Evolutionary conservation across 2,888 invertebrate genomes (phyloP).

Genomic region (Eucriotettix oculatus): DNA sequence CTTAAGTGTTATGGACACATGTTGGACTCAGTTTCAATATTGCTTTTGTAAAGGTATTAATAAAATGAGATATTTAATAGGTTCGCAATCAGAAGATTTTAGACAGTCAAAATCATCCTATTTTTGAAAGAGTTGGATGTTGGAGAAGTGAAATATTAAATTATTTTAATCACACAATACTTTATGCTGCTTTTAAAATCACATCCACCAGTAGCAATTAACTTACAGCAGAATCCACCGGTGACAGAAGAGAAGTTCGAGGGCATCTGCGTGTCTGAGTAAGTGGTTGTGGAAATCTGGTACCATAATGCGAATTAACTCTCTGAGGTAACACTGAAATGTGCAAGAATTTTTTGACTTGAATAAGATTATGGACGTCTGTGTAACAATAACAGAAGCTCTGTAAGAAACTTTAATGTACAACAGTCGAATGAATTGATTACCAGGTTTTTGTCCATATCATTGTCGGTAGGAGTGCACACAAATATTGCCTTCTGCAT

Average conservation of each 20-base stretch:
- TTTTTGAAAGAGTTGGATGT: no score
- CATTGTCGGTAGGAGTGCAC: constrained; percentile 83
- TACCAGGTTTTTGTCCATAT: constrained; percentile 84
- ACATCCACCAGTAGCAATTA: no score
- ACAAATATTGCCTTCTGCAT: constrained; percentile 93
- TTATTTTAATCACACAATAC: no score
- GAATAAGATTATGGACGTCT: not conserved
- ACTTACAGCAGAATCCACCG: constrained; percentile 83
- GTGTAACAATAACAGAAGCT: not conserved
- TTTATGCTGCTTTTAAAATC: no score
- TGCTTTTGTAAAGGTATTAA: no score
- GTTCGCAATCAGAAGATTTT: no score
- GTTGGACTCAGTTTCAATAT: no score
- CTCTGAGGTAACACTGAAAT: constrained; percentile 60
- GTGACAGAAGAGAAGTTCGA: constrained; percentile 84
- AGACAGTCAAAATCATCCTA: no score
- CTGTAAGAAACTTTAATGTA: not conserved
- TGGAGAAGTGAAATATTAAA: no score
- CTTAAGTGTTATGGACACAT: no score
- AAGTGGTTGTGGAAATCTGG: constrained; percentile 82
- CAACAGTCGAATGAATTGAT: constrained; percentile 13
- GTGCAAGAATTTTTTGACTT: no score
- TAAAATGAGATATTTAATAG: no score
- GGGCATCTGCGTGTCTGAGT: constrained; percentile 65
- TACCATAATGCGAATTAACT: constrained; percentile 73